These are phyloP conservation scores for Epizoanthus stellaris DNA, from an alignment of 92 coral and sea anemone genomes.

Conservation along the genomic window DNA sequence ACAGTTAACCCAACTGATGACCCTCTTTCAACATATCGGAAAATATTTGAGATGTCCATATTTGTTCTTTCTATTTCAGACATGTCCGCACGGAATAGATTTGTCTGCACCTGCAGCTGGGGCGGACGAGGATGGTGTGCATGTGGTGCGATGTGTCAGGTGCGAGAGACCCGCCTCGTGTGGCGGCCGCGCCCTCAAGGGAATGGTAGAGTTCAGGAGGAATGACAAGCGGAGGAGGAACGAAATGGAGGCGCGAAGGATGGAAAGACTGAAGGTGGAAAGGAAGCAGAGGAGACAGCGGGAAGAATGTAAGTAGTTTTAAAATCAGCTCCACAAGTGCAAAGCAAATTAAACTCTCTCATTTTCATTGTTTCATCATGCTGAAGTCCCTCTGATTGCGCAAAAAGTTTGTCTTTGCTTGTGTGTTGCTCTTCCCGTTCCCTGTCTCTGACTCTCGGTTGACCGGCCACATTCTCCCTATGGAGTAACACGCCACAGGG, in stretches of 20 bases:
- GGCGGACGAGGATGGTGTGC: constrained; percentile 37
- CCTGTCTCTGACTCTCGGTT: too few species aligned
- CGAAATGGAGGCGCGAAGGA: constrained; percentile 37
- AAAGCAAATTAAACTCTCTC: too few species aligned
- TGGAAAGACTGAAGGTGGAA: constrained; percentile 31
- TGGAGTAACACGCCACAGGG: too few species aligned
- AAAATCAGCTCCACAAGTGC: too few species aligned
- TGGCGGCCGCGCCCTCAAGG: constrained; percentile 69
- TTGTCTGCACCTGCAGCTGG: constrained; percentile 23
- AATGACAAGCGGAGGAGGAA: constrained; percentile 47
- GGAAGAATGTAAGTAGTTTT: constrained; percentile 10
- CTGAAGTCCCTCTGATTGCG: too few species aligned
- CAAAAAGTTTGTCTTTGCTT: too few species aligned
- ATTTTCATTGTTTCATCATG: too few species aligned
- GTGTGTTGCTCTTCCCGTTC: too few species aligned
- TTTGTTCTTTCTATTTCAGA: neutral
- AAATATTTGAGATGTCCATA: too few species aligned
- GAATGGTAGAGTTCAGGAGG: constrained; percentile 54
- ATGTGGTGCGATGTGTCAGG: constrained; percentile 56
- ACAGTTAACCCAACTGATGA: too few species aligned
- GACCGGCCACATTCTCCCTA: too few species aligned
- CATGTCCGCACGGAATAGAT: constrained; percentile 34
- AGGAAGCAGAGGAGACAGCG: constrained; percentile 42
- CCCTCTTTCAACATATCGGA: too few species aligned
- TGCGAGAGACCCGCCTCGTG: constrained; percentile 74